Percentiles rank a stretch among this genome's conserved stretches.
phyloP scores from a whole-genome alignment of 2,797 vertebrate species.

The Hydrophis major region DNA sequence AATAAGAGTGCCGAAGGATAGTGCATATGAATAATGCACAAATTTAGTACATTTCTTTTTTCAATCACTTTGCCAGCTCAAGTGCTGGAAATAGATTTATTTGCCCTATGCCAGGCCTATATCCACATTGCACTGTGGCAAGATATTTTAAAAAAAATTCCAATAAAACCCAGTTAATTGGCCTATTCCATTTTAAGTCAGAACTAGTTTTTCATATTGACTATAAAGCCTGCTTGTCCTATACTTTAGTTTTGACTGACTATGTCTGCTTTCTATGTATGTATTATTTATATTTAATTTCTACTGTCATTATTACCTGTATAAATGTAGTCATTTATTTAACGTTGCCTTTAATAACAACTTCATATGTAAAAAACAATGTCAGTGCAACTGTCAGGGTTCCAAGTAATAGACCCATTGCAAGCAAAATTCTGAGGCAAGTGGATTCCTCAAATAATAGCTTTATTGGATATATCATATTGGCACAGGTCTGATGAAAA shows the following conservation, averaged over 20 bases:
- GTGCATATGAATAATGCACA: no score
- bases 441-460: no score
- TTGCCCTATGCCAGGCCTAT: background rate
- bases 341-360: background rate
- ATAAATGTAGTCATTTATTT: background rate
- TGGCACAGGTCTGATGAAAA: no score
- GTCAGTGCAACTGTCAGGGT: background rate
- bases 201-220: background rate
- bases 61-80: background rate
- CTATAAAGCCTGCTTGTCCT: background rate
- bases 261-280: background rate
- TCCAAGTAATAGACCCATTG: no score
- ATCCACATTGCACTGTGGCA: no score
- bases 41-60: background rate
- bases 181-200: background rate
- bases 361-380: background rate
- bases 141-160: background rate
- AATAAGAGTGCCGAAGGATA: background rate
- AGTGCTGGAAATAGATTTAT: background rate
- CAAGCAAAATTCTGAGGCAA: no score
- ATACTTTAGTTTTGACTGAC: background rate
- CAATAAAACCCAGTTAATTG: background rate
- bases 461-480: no score
- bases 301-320: background rate
- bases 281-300: background rate